These are phyloP conservation scores for Odiellus spinosus DNA, from an alignment of 2,888 invertebrate species.

Conservation along the genomic window DNA sequence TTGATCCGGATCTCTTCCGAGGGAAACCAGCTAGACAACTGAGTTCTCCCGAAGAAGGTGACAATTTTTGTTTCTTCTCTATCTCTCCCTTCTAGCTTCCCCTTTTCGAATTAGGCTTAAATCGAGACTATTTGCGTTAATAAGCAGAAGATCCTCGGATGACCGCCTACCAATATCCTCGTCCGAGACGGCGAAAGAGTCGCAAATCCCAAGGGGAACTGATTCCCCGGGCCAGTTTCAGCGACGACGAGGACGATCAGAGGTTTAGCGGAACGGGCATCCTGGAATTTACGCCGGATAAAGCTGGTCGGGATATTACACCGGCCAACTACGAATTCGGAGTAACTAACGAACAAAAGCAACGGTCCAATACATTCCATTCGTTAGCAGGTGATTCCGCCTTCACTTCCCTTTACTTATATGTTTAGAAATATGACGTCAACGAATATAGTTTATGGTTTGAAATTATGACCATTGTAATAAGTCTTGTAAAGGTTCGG, in stretches of 20 bases:
- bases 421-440: too few species aligned
- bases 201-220: background rate
- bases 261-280: slow-evolving; percentile 45
- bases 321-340: slow-evolving; percentile 67
- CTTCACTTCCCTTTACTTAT: background rate
- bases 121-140: background rate
- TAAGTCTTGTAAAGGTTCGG: too few species aligned
- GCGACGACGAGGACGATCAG: slow-evolving; percentile 36
- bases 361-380: slow-evolving; percentile 34
- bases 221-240: slow-evolving; percentile 45
- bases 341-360: slow-evolving; percentile 23
- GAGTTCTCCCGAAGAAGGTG: slow-evolving; percentile 15
- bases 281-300: slow-evolving; percentile 66
- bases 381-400: slow-evolving; percentile 11
- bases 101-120: background rate
- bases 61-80: too few species aligned
- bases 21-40: slow-evolving; percentile 14
- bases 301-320: slow-evolving; percentile 72
- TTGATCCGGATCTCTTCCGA: slow-evolving; percentile 34
- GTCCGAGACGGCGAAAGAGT: slow-evolving; percentile 44
- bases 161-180: slow-evolving; percentile 54
- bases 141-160: slow-evolving; percentile 12
- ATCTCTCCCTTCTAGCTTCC: background rate
- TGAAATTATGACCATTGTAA: too few species aligned
- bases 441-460: too few species aligned